A percentile compares a stretch with the other conserved stretches of the same genome.
These are phyloP conservation scores for Diadophis punctatus DNA, from an alignment of 2,113 vertebrate genomes.

Conservation along the genomic window DNA sequence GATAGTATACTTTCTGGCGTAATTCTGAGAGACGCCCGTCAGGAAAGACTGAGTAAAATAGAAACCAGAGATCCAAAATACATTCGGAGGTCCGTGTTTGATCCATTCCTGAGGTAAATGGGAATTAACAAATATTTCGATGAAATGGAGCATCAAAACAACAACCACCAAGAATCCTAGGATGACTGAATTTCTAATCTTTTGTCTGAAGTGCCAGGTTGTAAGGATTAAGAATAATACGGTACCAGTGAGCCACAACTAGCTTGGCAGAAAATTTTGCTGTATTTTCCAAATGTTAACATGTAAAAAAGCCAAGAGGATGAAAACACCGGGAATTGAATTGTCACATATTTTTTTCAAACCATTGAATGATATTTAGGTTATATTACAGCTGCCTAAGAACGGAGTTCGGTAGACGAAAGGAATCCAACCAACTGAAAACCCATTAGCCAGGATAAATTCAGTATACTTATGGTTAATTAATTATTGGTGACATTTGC, in stretches of 20 bases:
- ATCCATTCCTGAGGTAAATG: constrained; percentile 81
- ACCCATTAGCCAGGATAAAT: background rate
- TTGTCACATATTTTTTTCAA: background rate
- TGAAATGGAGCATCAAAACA: background rate
- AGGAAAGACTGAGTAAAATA: constrained; percentile 95
- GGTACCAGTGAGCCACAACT: background rate
- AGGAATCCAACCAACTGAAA: background rate
- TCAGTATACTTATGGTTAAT: background rate
- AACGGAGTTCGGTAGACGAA: background rate
- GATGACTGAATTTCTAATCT: background rate
- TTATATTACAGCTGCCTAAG: background rate
- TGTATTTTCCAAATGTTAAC: background rate
- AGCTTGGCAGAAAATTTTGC: background rate
- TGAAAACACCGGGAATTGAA: background rate
- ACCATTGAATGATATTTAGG: background rate
- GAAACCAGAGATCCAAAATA: constrained; percentile 95
- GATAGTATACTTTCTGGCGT: constrained; percentile 85
- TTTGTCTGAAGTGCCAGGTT: background rate
- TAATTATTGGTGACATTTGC: background rate
- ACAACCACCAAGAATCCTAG: background rate
- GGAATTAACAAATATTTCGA: constrained; percentile 14
- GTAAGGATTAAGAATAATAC: background rate
- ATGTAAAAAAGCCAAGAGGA: background rate
- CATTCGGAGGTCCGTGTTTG: constrained; percentile 71
- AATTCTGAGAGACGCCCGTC: constrained; percentile 90